A percentile compares a stretch with the other conserved stretches of the same genome.
Conservation (phyloP, 2,888 invertebrate species). For the Dicranocentrus wangi region DNA sequence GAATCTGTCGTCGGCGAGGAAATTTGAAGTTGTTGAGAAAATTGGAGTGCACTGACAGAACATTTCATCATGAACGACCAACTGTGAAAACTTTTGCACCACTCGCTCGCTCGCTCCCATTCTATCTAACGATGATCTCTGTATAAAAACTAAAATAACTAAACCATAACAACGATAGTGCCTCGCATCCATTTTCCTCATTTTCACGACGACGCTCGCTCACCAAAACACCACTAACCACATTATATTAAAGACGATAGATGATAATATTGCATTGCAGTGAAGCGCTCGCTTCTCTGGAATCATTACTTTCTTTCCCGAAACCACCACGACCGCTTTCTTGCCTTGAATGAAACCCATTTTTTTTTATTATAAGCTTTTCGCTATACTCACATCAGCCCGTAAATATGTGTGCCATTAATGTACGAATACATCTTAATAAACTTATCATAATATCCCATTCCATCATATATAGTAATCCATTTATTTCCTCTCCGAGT, state of each 20-base stretch:
- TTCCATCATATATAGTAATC: too few species aligned
- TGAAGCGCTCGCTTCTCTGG: background rate
- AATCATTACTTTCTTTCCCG: background rate
- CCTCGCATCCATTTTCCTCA: slow-evolving; percentile 25
- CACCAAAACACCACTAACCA: background rate
- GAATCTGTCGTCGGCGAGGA: slow-evolving; percentile 72
- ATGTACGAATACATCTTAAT: too few species aligned
- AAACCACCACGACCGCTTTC: background rate
- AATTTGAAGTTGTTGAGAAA: slow-evolving; percentile 70
- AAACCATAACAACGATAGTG: slow-evolving; percentile 6
- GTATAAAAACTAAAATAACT: slow-evolving; percentile 18
- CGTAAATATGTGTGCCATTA: too few species aligned
- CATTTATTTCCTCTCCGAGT: too few species aligned
- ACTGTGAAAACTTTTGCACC: slow-evolving; percentile 72
- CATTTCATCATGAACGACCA: slow-evolving; percentile 71
- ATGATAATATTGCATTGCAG: too few species aligned
- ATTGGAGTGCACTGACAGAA: slow-evolving; percentile 71
- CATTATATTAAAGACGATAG: slow-evolving; percentile 1
- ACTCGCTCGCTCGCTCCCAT: slow-evolving; percentile 53
- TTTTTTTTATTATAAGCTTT: too few species aligned
- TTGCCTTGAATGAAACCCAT: background rate
- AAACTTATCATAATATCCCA: too few species aligned
- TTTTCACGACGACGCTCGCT: too few species aligned
- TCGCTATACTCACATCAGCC: too few species aligned
- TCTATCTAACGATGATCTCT: slow-evolving; percentile 49